Base-by-base conservation (phyloP, 1,140 invertebrate species). In the Teleogryllus occipitalis region DNA sequence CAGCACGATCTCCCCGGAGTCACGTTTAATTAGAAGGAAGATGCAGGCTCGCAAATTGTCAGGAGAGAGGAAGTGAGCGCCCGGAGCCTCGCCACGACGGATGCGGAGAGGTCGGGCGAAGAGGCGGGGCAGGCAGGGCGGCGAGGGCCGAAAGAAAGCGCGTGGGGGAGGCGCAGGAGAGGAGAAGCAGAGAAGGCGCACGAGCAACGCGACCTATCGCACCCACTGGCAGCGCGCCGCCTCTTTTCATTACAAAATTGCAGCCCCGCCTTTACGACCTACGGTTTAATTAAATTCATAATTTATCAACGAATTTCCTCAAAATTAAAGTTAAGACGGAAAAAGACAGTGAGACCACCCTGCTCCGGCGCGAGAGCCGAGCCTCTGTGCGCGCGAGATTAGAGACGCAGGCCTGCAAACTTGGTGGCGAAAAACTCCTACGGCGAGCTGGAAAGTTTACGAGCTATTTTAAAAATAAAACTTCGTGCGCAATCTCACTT, bases 241-340 rank as follows among this genome's bases (percentile, higher is more conserved):
- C 54, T 65, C 54, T 65, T 65, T 65, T 65, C 54, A 65, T 65
- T 65, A 65, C 54, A 65, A 65, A 65, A 65, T 65, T 65, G 54
- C 54, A 14, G 10, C 18, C 7, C 54, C 54, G 54, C 18, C 27
- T 65, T 65, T 65, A 65, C 54, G 54, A 65, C 7, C 54, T 7
- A 18, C 54, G 54, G 10, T 65, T 65, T 65, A 65, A 65, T 65
- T 65, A 65, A 65, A 65, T 65, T 65, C 54, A 65, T 65, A 65
- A 65, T 65, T 65, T 65, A 65, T 65, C 54, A 65, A 65, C 54
- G 54, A 65, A 65, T 65, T 65, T 65, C 54, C 54, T 65, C 54
- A 65, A 65, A 65, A 65, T 65, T 65, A 65, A 65, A 65, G 54
- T 65, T 65, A 65, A 65, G 54, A 65, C 54, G 54, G 54, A 65